Evolutionary conservation across 2,888 invertebrate genomes (phyloP), one percentile per base, ranked within the genome.

Genomic region (Parascotia fuliginaria): DNA sequence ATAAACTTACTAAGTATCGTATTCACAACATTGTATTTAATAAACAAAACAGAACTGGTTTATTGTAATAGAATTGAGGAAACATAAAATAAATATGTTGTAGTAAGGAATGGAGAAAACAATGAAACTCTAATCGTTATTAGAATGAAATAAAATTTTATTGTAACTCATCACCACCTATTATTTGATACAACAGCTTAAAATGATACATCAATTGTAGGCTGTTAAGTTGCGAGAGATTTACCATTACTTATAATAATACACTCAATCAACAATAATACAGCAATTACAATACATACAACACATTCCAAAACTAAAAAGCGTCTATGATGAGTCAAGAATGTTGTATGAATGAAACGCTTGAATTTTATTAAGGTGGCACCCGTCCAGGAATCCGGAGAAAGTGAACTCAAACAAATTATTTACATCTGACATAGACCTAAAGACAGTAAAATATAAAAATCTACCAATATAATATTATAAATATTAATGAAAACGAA

Each of bases 401-500:
- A 70, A 70, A 70, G 70, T 65, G n/a, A n/a, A 51, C 27, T 13
- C 36, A 45, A 14, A 39, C 33, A 32, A 56, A 57, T n/a, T 51
- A 54, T 42, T 57, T 48, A 57, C 45, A 65, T 48, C 46, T 32
- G 64, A 60, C 67, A 51, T 80, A 63, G 72, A 65, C 79, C 80
- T 83, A 85, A 78, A 77, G 71, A 72, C 59, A 56, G 60, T 66
- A 68, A 41, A 60, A 59, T 60, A 60, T 55, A 63, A 66, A 72
- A 78, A 83, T 78, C 80, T 81, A 79, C 79, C 75, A 70, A 67
- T 71, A 72, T 60, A 66, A 76, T 73, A 79, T 83, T 75, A 84
- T 86, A 78, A 88, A 89, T 87, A 87, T 87, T 85, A 78, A 87
- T 88, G 81, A 79, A 78, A 72, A 73, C 67, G 77, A 80, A 82